These are phyloP conservation scores for Drosophila neocordata DNA, from an alignment of 1,140 invertebrate species.

Conservation along the genomic window DNA sequence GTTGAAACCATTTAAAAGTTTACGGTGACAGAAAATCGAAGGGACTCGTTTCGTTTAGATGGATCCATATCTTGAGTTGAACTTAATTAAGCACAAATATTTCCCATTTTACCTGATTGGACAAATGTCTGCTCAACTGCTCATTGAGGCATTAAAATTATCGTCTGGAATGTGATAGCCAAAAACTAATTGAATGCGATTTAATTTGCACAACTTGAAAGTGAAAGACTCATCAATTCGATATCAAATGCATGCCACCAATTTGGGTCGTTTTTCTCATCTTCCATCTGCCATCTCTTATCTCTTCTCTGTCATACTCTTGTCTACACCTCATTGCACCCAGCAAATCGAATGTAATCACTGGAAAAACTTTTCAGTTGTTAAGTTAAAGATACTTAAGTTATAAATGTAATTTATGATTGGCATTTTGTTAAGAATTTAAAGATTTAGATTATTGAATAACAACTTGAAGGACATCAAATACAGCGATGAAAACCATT, in stretches of 20 bases:
- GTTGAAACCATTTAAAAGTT: slow-evolving; percentile 38
- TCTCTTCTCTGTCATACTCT: neutral
- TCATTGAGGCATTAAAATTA: slow-evolving; percentile 13
- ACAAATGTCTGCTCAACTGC: slow-evolving; percentile 1
- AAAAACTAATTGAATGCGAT: slow-evolving; percentile 17
- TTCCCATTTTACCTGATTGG: slow-evolving; percentile 2
- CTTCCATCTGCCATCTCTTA: neutral
- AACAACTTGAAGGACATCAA: too few species aligned
- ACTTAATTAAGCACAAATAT: slow-evolving; percentile 5
- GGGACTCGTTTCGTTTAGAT: neutral
- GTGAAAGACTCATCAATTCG: slow-evolving; percentile 6
- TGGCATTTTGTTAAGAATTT: neutral
- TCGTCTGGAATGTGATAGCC: slow-evolving; percentile 12
- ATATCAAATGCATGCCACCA: slow-evolving; percentile 12
- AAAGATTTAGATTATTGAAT: too few species aligned
- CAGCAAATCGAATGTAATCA: slow-evolving; percentile 9
- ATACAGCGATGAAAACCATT: too few species aligned
- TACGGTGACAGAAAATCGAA: slow-evolving; percentile 12
- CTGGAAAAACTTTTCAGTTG: slow-evolving; percentile 4
- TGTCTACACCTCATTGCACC: slow-evolving; percentile 4
- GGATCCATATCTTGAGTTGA: neutral
- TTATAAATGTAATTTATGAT: neutral
- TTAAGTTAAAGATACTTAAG: slow-evolving; percentile 3
- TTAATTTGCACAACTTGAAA: slow-evolving; percentile 11
- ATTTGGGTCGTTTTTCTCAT: slow-evolving; percentile 11